Evolutionary conservation across 2,797 vertebrate genomes (phyloP).

Genomic region (Sebastiscus albofasciatus): DNA sequence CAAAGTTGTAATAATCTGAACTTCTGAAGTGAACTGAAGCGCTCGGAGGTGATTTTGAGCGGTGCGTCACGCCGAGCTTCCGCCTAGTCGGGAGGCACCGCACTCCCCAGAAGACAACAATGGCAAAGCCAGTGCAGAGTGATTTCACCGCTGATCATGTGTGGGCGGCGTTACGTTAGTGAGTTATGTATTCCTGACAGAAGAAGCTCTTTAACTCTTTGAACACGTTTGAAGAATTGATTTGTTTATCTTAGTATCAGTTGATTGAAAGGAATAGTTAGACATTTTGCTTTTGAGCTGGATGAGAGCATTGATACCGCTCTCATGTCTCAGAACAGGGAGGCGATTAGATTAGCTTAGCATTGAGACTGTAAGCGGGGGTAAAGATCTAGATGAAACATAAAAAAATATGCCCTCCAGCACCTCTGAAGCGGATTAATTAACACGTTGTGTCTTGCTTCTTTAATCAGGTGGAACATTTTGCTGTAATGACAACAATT

Average conservation of each 20-base stretch:
- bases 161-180: too few species aligned
- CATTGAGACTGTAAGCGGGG: neutral
- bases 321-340: neutral
- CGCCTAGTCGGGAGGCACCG: too few species aligned
- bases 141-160: too few species aligned
- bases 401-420: constrained; percentile 8
- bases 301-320: neutral
- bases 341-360: neutral
- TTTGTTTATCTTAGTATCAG: neutral
- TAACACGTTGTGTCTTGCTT: constrained; percentile 20
- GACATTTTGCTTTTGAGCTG: neutral
- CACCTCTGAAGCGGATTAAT: neutral
- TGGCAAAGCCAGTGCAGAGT: too few species aligned
- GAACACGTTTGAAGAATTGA: neutral
- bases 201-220: neutral
- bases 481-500: constrained; percentile 6
- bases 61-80: too few species aligned
- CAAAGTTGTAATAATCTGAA: neutral
- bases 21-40: neutral
- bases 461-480: neutral
- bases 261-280: neutral
- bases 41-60: too few species aligned
- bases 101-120: too few species aligned
- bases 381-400: neutral
- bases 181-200: neutral